Conservation (phyloP, 2,797 vertebrate species). For the Melanotaenia maccullochi region DNA sequence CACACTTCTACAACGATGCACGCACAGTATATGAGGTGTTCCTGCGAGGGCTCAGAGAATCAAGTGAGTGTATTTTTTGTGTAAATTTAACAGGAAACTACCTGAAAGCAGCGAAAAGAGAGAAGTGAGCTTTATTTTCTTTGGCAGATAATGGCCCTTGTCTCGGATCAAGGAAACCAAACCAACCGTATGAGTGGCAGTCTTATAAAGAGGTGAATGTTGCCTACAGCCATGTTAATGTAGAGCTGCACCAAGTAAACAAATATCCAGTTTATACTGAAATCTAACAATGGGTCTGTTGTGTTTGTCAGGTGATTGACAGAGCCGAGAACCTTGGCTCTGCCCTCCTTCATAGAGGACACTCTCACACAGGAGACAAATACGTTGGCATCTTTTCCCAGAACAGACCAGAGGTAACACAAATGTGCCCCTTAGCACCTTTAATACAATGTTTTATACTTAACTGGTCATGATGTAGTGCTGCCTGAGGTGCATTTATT, state of each 20-base stretch:
- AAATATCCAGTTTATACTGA: background rate
- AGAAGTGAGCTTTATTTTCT: background rate
- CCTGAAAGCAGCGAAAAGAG: no score
- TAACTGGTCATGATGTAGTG: background rate
- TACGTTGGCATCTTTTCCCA: conserved; percentile 93
- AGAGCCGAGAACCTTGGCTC: conserved; percentile 88
- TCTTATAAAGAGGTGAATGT: conserved; percentile 90
- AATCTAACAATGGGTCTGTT: background rate
- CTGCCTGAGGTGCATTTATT: background rate
- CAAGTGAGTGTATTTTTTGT: conserved; percentile 84
- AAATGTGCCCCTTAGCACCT: background rate
- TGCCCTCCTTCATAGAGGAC: conserved; percentile 90
- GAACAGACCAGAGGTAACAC: conserved; percentile 94
- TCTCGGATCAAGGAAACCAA: conserved; percentile 92
- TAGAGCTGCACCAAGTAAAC: background rate
- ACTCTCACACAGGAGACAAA: conserved; percentile 83
- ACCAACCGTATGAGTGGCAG: conserved; percentile 94
- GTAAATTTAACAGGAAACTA: background rate
- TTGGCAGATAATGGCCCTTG: conserved; percentile 92
- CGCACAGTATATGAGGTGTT: conserved; percentile 90
- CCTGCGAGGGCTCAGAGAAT: conserved; percentile 87
- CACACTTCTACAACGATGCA: conserved; percentile 87
- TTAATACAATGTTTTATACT: background rate
- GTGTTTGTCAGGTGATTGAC: conserved; percentile 83
- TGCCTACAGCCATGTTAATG: background rate